These are phyloP conservation scores for Crypturellus undulatus DNA, from an alignment of 2,113 vertebrate genomes.

Conservation along the genomic window DNA sequence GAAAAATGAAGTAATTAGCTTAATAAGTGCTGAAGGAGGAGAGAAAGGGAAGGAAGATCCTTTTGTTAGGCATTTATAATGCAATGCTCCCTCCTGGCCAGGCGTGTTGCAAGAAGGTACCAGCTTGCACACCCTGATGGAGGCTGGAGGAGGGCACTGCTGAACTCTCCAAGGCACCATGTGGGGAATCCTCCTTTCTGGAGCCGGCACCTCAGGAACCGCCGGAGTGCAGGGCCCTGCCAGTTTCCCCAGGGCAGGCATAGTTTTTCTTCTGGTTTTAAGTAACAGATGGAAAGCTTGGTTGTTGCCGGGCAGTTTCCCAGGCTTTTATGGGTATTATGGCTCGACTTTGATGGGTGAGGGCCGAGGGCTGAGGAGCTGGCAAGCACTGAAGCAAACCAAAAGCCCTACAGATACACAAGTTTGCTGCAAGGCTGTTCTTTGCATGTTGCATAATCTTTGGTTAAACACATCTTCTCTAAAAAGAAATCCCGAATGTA, in stretches of 20 bases:
- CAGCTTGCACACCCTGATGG: not conserved
- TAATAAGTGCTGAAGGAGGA: slow-evolving; percentile 10
- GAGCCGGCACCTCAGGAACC: not conserved
- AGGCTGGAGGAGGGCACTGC: not conserved
- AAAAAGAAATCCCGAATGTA: not conserved
- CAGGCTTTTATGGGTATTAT: not conserved
- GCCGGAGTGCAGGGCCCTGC: not conserved
- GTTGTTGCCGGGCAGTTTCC: not conserved
- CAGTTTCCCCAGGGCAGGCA: not conserved
- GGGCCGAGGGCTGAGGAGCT: not conserved
- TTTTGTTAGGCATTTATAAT: slow-evolving; percentile 26
- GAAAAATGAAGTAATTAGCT: slow-evolving; percentile 50
- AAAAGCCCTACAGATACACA: not conserved
- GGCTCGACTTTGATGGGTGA: not conserved
- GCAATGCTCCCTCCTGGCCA: not conserved
- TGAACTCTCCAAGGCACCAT: not conserved
- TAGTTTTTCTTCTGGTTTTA: not conserved
- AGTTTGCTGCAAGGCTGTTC: not conserved
- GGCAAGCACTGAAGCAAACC: not conserved
- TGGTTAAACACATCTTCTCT: not conserved
- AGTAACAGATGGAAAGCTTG: not conserved
- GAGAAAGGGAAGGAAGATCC: not conserved
- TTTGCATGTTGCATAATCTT: slow-evolving; percentile 16
- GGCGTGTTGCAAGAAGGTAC: slow-evolving; percentile 5
- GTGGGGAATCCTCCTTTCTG: not conserved